Base-by-base conservation (phyloP, 2,113 vertebrate genomes). In the crab-eating macaque (Macaca fascicularis) region DNA sequence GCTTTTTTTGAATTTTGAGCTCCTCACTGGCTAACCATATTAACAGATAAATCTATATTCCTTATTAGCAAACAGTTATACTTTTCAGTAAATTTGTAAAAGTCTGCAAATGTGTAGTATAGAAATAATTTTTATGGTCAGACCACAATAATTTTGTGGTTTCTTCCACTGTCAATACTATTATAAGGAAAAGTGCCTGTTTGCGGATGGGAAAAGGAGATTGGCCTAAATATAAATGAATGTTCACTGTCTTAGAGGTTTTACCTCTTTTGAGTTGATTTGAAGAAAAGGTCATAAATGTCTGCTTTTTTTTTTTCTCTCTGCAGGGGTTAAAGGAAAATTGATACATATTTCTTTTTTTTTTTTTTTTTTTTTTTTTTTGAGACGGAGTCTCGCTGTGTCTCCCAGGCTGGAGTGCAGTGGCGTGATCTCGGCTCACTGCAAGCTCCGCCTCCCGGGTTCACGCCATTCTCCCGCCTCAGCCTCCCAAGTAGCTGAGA, bases 81-180 rank as follows among this genome's bases (percentile, higher is more conserved):
- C 74, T 50, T 94, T 94, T 90, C n/a, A 64, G 64, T 57, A 79
- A 89, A 45, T 70, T 43, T 48, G 45, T 32, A n/a, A 67, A 61
- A 85, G 61, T 76, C 25, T 93, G 43, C 45, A 76, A 23, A 64
- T 93, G n/a, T 79, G 38, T 87, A 76, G 7, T 59, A 38, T 35
- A 81, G 69, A 89, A 83, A 90, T 50, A 85, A 55, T 89, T 76
- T 82, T 86, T 96, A 20, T 55, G 16, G 17, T 92, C 43, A 90
- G n/a, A 70, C 30, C n/a, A 64, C 27, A 32, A 32, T 64, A 64
- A 64, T 64, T 64, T 64, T 64, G 61, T 92, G 30, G n/a, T 83
- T 8, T 93, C 38, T 87, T 50, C 22, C 11, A 38, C 32, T 92
- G 2, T 38, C 35, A 79, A 70, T 93, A 74, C 23, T 81, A 30